Base-by-base conservation (phyloP, 2,113 vertebrate genomes). In the Bos javanicus region DNA sequence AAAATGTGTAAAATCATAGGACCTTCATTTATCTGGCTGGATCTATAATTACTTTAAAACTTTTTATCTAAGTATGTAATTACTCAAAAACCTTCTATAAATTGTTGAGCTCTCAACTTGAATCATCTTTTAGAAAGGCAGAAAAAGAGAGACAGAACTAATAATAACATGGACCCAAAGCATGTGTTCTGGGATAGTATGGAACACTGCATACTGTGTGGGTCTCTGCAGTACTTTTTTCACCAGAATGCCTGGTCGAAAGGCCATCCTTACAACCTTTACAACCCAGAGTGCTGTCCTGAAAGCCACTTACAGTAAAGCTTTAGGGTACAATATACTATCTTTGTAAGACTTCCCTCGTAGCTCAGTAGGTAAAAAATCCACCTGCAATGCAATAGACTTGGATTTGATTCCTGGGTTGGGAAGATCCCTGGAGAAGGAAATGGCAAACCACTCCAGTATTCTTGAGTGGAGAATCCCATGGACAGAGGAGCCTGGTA, bases 1-100 rank as follows among this genome's bases (percentile, higher is more conserved):
- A 43, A 96, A 97, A 21, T n/a, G 6, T 74, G 7, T 52, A 33
- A 76, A 88, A 62, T 4, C 36, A 81, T 2, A 82, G 0, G 0
- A 87, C 84, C 33, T 86, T 97, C 60, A 87, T 74, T 17, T 93
- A 62, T 64, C 26, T 90, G 39, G 43, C 23, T 96, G 43, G 46
- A 96, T 78, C 36, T 94, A 90, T 80, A 94, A 84, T 28, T 50
- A 87, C 90, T 90, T 98, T 95, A 76, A 95, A 97, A 97, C 36
- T 93, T 85, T 89, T 84, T 81, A 54, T 86, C 30, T 28, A 95
- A 85, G 33, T 25, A 50, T 39, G 15, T 28, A 96, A 78, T 78
- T 95, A 90, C 46, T 92, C 4, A 86, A 87, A 93, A 76, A 48
- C 1, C 5, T 84, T 76, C 26, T 82, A 74, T 78, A 93, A 90